Percentiles rank a stretch among this genome's conserved stretches.
Evolutionary conservation across 2,797 vertebrate genomes (phyloP).

Genomic region (Esox masquinongy): DNA sequence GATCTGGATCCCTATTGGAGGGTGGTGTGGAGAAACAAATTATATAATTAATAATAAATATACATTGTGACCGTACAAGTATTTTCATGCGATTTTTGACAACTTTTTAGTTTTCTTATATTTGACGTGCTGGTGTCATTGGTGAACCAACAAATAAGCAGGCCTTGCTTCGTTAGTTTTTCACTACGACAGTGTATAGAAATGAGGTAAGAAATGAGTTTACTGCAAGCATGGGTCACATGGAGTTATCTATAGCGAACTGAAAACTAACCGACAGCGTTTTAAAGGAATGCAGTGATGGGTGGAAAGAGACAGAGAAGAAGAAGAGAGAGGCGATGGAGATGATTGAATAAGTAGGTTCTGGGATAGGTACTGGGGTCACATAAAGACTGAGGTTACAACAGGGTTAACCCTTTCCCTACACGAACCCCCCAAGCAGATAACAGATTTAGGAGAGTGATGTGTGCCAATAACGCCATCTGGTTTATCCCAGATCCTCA

Average conservation of each 20-base stretch:
- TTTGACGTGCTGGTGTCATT: no score
- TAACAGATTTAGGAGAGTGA: constrained; percentile 75
- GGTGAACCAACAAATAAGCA: no score
- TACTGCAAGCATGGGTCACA: neutral
- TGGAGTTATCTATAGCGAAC: no score
- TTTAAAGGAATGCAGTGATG: neutral
- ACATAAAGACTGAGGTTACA: constrained; percentile 72
- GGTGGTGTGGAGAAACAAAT: no score
- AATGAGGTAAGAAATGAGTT: constrained; percentile 35
- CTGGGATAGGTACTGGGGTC: constrained; percentile 52
- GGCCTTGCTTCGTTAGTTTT: no score
- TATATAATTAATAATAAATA: no score
- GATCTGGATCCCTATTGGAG: no score
- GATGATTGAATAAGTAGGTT: constrained; percentile 36
- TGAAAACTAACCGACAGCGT: neutral
- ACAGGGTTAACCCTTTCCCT: constrained; percentile 73
- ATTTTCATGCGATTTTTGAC: no score
- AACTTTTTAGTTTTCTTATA: no score
- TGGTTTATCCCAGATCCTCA: constrained; percentile 63
- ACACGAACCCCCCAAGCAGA: constrained; percentile 70
- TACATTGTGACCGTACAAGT: no score
- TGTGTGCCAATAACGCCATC: constrained; percentile 77
- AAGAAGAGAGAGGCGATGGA: neutral
- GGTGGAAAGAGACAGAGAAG: neutral
- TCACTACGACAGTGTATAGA: neutral